Evolutionary conservation across 2,888 invertebrate genomes (phyloP).

Genomic region (Limnephilus lunatus): DNA sequence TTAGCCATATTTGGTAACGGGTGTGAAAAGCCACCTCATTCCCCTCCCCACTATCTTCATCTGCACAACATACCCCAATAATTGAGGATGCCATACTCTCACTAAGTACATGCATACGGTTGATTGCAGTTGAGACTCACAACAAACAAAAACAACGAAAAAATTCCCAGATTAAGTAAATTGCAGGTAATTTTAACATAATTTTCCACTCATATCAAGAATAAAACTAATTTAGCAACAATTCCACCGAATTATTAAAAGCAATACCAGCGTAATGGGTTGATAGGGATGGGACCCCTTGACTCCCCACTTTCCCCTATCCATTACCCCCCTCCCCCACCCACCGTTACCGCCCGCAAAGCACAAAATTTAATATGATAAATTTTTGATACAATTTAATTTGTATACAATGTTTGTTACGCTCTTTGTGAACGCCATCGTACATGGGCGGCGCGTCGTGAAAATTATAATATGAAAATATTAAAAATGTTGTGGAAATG

Average conservation of each 20-base stretch:
- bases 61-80: too few relatives aligned
- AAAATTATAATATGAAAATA: not conserved
- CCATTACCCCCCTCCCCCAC: not conserved
- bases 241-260: not conserved
- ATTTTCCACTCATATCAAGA: not conserved
- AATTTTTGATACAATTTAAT: slow-evolving; percentile 56
- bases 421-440: not conserved
- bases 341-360: not conserved
- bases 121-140: too few relatives aligned
- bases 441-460: not conserved
- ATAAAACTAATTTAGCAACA: not conserved
- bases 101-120: too few relatives aligned
- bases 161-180: too few relatives aligned
- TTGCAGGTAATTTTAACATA: too few relatives aligned
- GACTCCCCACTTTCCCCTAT: not conserved
- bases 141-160: too few relatives aligned
- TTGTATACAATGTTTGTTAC: slow-evolving; percentile 50
- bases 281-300: not conserved
- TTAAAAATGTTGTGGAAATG: not conserved
- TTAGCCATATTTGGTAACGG: too few relatives aligned
- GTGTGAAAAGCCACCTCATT: too few relatives aligned
- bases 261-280: not conserved
- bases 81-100: not conserved
- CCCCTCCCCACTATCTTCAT: too few relatives aligned
- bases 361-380: slow-evolving; percentile 49